These are phyloP conservation scores for Teleiodes luculella DNA, from an alignment of 2,888 invertebrate genomes.

Conservation along the genomic window DNA sequence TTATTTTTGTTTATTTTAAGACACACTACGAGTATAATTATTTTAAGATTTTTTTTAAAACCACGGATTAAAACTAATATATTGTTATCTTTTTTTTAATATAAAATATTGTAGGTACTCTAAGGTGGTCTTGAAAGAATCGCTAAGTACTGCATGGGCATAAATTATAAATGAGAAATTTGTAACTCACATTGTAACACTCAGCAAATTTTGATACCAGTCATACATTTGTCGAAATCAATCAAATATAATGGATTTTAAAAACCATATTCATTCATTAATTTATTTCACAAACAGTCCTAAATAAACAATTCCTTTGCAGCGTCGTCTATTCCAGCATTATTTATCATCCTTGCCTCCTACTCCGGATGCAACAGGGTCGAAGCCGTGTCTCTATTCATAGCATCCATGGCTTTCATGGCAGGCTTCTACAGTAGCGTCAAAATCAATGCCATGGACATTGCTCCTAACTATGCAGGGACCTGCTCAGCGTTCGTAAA, in stretches of 20 bases:
- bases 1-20: slow-evolving; percentile 16
- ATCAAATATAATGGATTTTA: too few species aligned
- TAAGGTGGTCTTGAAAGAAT: too few species aligned
- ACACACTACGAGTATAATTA: background rate
- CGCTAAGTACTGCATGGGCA: too few species aligned
- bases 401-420: slow-evolving; percentile 82
- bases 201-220: too few species aligned
- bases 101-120: too few species aligned
- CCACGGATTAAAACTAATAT: too few species aligned
- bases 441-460: slow-evolving; percentile 82
- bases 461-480: slow-evolving; percentile 81
- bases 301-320: slow-evolving; percentile 26
- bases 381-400: slow-evolving; percentile 74
- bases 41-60: slow-evolving; percentile 24
- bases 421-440: slow-evolving; percentile 84
- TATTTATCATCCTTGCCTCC: slow-evolving; percentile 80
- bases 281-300: too few species aligned
- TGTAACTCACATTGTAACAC: too few species aligned
- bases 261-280: too few species aligned
- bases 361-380: slow-evolving; percentile 79
- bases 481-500: slow-evolving; percentile 82
- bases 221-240: too few species aligned
- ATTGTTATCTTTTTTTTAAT: too few species aligned
- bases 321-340: slow-evolving; percentile 81
- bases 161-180: too few species aligned